These are phyloP conservation scores for Caenorhabditis panamensis DNA, from an alignment of 2,888 invertebrate species.

Conservation along the genomic window DNA sequence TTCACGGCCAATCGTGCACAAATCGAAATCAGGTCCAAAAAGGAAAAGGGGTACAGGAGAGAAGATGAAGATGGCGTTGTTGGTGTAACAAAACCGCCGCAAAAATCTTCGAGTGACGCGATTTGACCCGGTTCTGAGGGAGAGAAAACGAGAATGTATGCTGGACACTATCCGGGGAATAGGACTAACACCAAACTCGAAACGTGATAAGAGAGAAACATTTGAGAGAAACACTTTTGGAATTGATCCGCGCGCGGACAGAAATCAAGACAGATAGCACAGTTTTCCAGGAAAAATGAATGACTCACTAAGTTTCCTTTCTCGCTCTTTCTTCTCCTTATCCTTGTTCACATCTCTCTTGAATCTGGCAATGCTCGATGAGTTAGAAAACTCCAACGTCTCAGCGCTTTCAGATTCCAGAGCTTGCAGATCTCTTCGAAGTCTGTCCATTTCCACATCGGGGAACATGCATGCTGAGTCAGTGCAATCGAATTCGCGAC, in stretches of 20 bases:
- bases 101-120: slow-evolving; percentile 49
- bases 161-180: slow-evolving; percentile 16
- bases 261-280: not conserved
- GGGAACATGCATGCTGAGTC: slow-evolving; percentile 50
- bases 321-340: slow-evolving; percentile 48
- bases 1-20: slow-evolving; percentile 57
- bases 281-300: not conserved
- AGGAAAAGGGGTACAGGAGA: not conserved
- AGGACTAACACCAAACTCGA: slow-evolving; percentile 17
- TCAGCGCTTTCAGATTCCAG: slow-evolving; percentile 48
- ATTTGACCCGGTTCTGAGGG: slow-evolving; percentile 51
- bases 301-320: slow-evolving; percentile 48
- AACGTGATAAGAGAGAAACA: slow-evolving; percentile 4
- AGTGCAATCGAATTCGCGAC: slow-evolving; percentile 48
- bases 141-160: slow-evolving; percentile 25
- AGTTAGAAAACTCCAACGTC: slow-evolving; percentile 22
- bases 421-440: slow-evolving; percentile 56
- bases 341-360: slow-evolving; percentile 51
- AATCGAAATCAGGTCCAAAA: slow-evolving; percentile 50
- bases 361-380: slow-evolving; percentile 19
- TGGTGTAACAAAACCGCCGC: slow-evolving; percentile 47
- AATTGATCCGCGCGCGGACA: not conserved
- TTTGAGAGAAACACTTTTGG: not conserved
- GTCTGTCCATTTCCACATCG: slow-evolving; percentile 67
- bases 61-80: slow-evolving; percentile 28